phyloP scores from a whole-genome alignment of 2,113 vertebrate species.

The Megaleporinus macrocephalus region DNA sequence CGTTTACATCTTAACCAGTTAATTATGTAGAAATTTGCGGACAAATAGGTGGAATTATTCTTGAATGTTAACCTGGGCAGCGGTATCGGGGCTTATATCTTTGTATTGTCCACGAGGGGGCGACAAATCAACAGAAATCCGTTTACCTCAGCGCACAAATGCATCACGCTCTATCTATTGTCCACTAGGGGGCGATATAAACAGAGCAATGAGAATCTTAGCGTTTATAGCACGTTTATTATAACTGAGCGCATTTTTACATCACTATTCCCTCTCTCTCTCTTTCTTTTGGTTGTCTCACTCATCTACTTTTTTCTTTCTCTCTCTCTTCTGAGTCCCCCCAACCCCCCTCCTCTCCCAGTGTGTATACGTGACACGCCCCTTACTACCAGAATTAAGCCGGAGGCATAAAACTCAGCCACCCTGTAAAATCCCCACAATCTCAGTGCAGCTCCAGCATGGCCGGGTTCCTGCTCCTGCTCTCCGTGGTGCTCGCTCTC shows the following conservation, averaged over 20 bases:
- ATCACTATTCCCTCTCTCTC: no score
- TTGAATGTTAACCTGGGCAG: no score
- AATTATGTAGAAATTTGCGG: no score
- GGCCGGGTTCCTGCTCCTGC: conserved; percentile 65
- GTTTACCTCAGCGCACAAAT: no score
- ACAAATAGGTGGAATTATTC: no score
- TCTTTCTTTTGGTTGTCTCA: background rate
- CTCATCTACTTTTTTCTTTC: background rate
- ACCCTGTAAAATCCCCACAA: conserved; percentile 22
- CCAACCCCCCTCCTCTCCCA: conserved; percentile 1
- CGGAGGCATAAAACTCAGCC: conserved; percentile 68
- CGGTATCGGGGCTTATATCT: background rate
- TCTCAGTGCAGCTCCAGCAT: conserved; percentile 59
- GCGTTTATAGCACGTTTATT: no score
- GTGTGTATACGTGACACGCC: conserved; percentile 49
- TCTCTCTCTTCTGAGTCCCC: background rate
- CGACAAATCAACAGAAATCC: background rate
- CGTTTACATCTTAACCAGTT: no score
- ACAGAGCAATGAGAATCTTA: no score
- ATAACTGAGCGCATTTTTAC: no score
- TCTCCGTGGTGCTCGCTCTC: conserved; percentile 63
- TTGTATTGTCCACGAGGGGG: background rate
- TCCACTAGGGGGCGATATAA: no score
- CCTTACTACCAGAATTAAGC: conserved; percentile 47
- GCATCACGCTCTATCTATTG: no score